Evolutionary conservation across 2,888 invertebrate species (phyloP).

Genomic region (Hypsopygia costalis): DNA sequence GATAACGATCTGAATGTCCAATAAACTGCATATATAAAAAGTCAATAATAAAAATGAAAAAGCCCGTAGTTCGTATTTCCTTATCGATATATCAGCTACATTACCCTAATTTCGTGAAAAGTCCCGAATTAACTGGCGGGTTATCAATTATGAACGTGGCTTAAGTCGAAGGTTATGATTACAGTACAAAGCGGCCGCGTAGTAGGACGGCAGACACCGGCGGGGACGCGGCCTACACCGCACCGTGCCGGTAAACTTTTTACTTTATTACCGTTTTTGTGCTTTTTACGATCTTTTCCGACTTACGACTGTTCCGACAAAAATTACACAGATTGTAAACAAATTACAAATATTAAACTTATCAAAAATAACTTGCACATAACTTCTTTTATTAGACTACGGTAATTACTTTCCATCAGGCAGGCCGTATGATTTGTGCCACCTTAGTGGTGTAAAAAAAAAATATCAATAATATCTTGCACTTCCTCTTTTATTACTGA

Average conservation of each 20-base stretch:
- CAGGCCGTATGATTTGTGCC: no score
- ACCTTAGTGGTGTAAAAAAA: no score
- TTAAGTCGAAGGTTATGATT: slow-evolving; percentile 47
- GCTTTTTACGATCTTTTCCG: slow-evolving; percentile 11
- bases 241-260: slow-evolving; percentile 29
- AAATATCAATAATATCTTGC: no score
- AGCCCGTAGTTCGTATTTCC: background rate
- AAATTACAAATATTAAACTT: background rate
- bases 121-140: background rate
- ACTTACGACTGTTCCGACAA: background rate
- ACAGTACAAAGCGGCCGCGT: slow-evolving; percentile 34
- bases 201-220: slow-evolving; percentile 47
- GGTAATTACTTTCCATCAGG: no score
- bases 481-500: no score
- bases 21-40: slow-evolving; percentile 1
- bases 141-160: slow-evolving; percentile 29
- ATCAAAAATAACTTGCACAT: no score
- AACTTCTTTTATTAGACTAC: no score
- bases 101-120: background rate
- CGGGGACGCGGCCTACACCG: slow-evolving; percentile 32
- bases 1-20: no score
- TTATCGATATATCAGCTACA: background rate
- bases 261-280: slow-evolving; percentile 5
- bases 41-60: background rate
- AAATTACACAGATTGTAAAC: slow-evolving; percentile 3